Base-by-base conservation (phyloP, 2,888 invertebrate genomes). In the Synergus gifuensis region DNA sequence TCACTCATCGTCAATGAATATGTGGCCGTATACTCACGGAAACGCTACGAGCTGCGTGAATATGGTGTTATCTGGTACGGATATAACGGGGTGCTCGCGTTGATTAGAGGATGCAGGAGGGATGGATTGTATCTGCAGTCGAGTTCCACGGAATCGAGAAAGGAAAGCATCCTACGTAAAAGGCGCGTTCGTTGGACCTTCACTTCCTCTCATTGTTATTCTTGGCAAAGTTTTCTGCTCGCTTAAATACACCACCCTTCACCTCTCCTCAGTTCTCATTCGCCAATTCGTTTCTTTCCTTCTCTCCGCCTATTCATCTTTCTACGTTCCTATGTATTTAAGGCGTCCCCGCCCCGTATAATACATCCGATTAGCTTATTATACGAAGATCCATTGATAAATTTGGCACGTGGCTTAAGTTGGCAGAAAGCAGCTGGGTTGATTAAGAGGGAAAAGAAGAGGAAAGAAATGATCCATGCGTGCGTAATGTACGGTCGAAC, bases 191-290 rank as follows among this genome's bases (percentile, higher is more conserved):
- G 89, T 90, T 90, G 90, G 91, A 91, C 90, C 91, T 91, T 91
- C 90, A 91, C 91, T 91, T 91, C 91, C 91, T 91, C 86, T 91
- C 91, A 91, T 91, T 91, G 91, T 91, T 89, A 81, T 79, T 78
- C 79, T 81, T 80, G 80, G 79, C 77, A 78, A 76, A 82, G 79
- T 82, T 84, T 84, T 81, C 78, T 83, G 79, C 81, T 83, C 84
- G 81, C 84, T 82, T 81, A 83, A 82, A 82, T 80, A 83, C 80
- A 79, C 79, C 80, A 79, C 79, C 77, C 82, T 85, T 84, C 81
- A 76, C 78, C 77, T 44, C 79, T 62, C 46, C 69, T 22, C 60
- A 22, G 12, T n/a, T 54, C 22, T 36, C 42, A 42, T 67, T 62
- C 60, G 14, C 77, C 40, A 36, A 76, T 58, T 62, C 12, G 42